Base-by-base conservation (phyloP, 2,113 vertebrate species). In the Cebidichthys violaceus region DNA sequence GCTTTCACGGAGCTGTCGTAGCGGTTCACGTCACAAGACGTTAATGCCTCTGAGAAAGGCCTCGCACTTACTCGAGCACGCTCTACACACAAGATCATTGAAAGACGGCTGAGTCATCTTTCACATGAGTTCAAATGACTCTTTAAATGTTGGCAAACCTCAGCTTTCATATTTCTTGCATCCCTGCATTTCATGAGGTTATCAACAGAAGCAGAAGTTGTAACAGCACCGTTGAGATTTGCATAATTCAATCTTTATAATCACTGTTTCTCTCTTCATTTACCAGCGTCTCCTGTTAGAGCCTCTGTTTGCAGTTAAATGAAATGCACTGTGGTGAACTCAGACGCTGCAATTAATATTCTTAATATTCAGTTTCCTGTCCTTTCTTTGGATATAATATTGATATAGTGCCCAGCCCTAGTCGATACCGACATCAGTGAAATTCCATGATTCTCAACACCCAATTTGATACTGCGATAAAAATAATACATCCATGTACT, bases 1-100 rank as follows among this genome's bases (percentile, higher is more conserved):
- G 81, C 76, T 81, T 79, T 86, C 64, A 52, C 33, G 1, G 74
- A 62, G 76, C 65, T 79, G 78, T 84, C 80, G 37, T 0, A 41
- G 65, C 18, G 17, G 67, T 18, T 88, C 54, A 47, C 20, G 0
- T 88, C 79, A 71, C 70, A 83, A 60, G 79, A 77, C 50, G 24
- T 62, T 29, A 8, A 5, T 1, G 54, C 18, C 47, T 52, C 24
- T 11, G 66, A 67, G 59, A 55, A 76, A 65, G 3, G 24, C 18
- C 47, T 59, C 27, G 5, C 55, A 20, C n/a, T 35, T 70, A 55
- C 54, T 71, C 18, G 1, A 66, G 76, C 69, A 27, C 1, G 24
- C 37, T 70, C 4, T 2, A 37, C 13, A 2, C 45, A 33, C 39
- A 9, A 67, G 71, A 50, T 59, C 7, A 55, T 27, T 39, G 43